Evolutionary conservation across 2,113 vertebrate species (phyloP).

Genomic region (Megaceryle torquata): DNA sequence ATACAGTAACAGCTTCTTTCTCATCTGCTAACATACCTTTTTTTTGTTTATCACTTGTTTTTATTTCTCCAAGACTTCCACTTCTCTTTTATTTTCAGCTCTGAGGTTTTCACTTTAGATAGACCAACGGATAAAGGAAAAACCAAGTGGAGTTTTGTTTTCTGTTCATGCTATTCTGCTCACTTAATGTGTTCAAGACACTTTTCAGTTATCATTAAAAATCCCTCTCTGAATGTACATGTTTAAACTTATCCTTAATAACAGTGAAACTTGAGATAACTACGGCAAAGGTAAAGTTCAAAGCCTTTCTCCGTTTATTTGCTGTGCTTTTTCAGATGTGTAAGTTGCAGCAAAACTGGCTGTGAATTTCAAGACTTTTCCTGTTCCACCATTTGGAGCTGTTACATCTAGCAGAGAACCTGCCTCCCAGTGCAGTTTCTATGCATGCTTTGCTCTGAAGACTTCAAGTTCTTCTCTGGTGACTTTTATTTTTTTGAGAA

Average conservation of each 20-base stretch:
- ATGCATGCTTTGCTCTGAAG: neutral
- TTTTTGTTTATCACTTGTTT: neutral
- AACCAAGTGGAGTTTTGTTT: neutral
- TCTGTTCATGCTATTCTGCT: neutral
- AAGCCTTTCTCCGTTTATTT: neutral
- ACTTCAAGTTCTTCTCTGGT: neutral
- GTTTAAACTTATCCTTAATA: neutral
- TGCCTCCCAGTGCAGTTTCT: neutral
- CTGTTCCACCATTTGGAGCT: neutral
- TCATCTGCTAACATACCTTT: neutral
- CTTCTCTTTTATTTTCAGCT: neutral
- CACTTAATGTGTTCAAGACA: neutral
- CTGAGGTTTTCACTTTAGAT: neutral
- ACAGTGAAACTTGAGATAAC: neutral
- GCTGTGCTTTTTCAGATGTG: neutral
- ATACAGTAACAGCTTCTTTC: neutral
- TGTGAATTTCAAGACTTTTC: neutral
- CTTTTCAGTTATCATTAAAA: neutral
- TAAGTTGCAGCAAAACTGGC: neutral
- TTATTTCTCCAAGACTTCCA: neutral
- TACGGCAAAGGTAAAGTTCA: neutral
- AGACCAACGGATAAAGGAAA: neutral
- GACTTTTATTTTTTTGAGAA: neutral
- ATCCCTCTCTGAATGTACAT: rapidly evolving
- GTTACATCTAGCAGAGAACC: neutral